Evolutionary conservation across 53 echinoderm and acorn worm genomes (phyloP).

Genomic region (Echinarachnius parma): DNA sequence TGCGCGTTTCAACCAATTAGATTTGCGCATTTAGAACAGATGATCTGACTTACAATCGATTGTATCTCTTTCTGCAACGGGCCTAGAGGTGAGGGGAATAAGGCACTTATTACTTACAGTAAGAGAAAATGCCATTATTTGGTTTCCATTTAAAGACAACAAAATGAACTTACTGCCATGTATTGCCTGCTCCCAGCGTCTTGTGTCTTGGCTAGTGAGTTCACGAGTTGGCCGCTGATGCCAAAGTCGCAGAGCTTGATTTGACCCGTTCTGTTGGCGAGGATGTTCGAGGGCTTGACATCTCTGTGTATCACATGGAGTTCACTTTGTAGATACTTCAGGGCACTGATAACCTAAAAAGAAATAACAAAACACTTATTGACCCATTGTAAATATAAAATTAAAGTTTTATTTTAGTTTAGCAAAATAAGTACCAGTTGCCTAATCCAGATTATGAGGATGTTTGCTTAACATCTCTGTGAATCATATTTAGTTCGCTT

Average conservation of each 20-base stretch:
- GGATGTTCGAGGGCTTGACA: conserved; percentile 95
- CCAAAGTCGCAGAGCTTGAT: conserved; percentile 99
- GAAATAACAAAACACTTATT: not conserved
- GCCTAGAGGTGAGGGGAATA: too few species aligned
- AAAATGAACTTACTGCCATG: conserved; percentile 82
- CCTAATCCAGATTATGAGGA: too few species aligned
- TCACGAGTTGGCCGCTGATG: conserved; percentile 92
- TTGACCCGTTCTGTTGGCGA: conserved; percentile 75
- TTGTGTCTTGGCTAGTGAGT: conserved; percentile 94
- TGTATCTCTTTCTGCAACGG: too few species aligned
- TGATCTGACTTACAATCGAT: too few species aligned
- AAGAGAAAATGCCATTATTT: too few species aligned
- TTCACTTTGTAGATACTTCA: conserved; percentile 77
- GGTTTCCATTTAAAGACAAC: too few species aligned
- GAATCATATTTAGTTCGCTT: too few species aligned
- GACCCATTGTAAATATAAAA: not conserved
- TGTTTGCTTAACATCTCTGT: too few species aligned
- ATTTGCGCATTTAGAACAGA: too few species aligned
- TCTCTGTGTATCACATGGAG: conserved; percentile 94
- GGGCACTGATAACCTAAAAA: conserved; percentile 82
- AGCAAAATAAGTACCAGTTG: too few species aligned
- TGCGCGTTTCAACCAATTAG: too few species aligned
- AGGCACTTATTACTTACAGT: too few species aligned
- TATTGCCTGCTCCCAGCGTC: conserved; percentile 98
- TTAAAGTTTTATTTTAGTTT: not conserved